phyloP scores from a whole-genome alignment of 2,797 vertebrate genomes.

The Sebastes ruberrimus region DNA sequence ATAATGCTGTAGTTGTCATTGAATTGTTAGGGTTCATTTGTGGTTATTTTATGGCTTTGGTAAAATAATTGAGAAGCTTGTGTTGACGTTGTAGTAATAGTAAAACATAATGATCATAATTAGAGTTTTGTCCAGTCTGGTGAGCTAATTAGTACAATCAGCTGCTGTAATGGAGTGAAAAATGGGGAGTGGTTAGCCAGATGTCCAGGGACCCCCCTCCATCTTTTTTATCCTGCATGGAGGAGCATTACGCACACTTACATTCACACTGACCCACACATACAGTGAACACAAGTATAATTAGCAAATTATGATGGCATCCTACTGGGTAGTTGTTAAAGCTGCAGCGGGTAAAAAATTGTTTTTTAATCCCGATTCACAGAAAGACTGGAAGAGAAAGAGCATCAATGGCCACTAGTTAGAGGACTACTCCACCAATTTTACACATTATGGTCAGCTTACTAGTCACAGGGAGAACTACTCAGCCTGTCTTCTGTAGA shows the following conservation, averaged over 20 bases:
- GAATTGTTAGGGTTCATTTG: not conserved
- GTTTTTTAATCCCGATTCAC: not conserved
- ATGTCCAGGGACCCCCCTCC: conserved; percentile 28
- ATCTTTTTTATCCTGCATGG: conserved; percentile 31
- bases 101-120: not conserved
- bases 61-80: not conserved
- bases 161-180: conserved; percentile 12
- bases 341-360: not conserved
- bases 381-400: not conserved
- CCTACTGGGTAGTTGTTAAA: not conserved
- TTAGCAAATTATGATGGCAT: not conserved
- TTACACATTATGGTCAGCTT: too few relatives aligned
- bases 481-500: too few relatives aligned
- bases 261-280: not conserved
- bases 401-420: not conserved
- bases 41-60: not conserved
- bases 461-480: too few relatives aligned
- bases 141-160: conserved; percentile 31
- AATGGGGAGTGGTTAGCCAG: conserved; percentile 31
- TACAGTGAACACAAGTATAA: not conserved
- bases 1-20: not conserved
- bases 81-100: not conserved
- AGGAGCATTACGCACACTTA: not conserved
- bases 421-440: not conserved
- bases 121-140: conserved; percentile 20